Evolutionary conservation across 2,888 invertebrate genomes (phyloP).

Genomic region (Omphaloscelis lunosa): DNA sequence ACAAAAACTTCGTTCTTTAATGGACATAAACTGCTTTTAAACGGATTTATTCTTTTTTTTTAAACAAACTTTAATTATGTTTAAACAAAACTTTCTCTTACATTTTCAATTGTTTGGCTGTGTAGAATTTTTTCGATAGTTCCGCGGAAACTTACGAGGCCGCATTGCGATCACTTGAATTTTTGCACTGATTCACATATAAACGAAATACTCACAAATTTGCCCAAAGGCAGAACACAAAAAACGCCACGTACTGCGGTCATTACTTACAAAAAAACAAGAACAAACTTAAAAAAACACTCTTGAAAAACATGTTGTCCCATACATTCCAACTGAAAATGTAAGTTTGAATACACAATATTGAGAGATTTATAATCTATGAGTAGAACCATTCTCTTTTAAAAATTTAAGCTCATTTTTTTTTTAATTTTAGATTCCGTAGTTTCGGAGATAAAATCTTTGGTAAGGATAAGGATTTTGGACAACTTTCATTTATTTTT

Average conservation of each 20-base stretch:
- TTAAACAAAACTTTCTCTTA: background rate
- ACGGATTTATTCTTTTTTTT: background rate
- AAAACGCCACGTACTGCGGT: background rate
- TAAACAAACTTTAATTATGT: background rate
- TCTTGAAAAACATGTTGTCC: too few relatives aligned
- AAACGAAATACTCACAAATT: background rate
- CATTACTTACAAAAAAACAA: background rate
- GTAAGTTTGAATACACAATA: too few relatives aligned
- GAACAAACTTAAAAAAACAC: too few relatives aligned
- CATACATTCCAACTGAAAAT: too few relatives aligned
- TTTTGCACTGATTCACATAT: background rate
- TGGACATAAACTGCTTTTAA: slow-evolving; percentile 6
- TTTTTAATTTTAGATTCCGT: too few relatives aligned
- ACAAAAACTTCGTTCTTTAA: slow-evolving; percentile 28
- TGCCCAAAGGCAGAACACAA: background rate
- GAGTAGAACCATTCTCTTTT: too few relatives aligned
- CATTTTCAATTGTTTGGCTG: background rate
- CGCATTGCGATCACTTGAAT: background rate
- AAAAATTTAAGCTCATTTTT: too few relatives aligned
- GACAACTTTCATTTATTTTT: too few relatives aligned
- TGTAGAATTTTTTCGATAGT: background rate
- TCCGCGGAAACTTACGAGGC: background rate
- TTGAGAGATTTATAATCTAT: too few relatives aligned
- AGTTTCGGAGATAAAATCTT: too few relatives aligned
- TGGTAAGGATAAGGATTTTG: too few relatives aligned